Conservation (phyloP, 1,140 invertebrate genomes). For the Drosophila arawakana region DNA sequence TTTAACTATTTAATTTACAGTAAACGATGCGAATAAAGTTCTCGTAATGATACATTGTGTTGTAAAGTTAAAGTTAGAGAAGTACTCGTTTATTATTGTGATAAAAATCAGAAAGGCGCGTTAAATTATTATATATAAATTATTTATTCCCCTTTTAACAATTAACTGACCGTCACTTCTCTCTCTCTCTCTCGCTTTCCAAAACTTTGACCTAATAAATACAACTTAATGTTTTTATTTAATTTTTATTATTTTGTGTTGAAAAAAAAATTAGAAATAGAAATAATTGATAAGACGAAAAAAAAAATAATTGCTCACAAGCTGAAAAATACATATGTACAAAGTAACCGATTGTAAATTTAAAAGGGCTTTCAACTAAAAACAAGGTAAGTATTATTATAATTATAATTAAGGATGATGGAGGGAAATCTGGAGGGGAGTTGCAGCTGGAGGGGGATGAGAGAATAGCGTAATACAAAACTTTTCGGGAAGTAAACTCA, state of each 20-base stretch:
- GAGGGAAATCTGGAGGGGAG: background rate
- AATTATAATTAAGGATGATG: background rate
- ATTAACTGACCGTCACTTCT: slow-evolving; percentile 60
- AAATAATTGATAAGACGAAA: slow-evolving; percentile 22
- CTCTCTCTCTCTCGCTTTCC: background rate
- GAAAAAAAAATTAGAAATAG: slow-evolving; percentile 40
- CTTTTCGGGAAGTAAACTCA: background rate
- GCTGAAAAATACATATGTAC: slow-evolving; percentile 52
- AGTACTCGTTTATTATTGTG: slow-evolving; percentile 21
- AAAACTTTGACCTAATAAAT: slow-evolving; percentile 15
- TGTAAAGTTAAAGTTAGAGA: slow-evolving; percentile 52
- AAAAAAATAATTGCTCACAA: slow-evolving; percentile 1
- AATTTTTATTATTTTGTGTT: slow-evolving; percentile 18
- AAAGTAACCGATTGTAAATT: slow-evolving; percentile 47
- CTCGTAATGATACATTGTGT: slow-evolving; percentile 43
- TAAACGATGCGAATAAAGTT: slow-evolving; percentile 40
- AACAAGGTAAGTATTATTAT: slow-evolving; percentile 30
- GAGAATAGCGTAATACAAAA: background rate
- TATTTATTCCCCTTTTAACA: slow-evolving; percentile 59
- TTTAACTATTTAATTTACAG: slow-evolving; percentile 70
- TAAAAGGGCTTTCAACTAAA: slow-evolving; percentile 20
- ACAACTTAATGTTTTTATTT: slow-evolving; percentile 18
- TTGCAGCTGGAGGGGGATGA: background rate
- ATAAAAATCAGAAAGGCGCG: slow-evolving; percentile 31
- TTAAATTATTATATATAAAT: slow-evolving; percentile 58